phyloP scores from a whole-genome alignment of 2,113 vertebrate genomes.

The Rhinolophus ferrumequinum region DNA sequence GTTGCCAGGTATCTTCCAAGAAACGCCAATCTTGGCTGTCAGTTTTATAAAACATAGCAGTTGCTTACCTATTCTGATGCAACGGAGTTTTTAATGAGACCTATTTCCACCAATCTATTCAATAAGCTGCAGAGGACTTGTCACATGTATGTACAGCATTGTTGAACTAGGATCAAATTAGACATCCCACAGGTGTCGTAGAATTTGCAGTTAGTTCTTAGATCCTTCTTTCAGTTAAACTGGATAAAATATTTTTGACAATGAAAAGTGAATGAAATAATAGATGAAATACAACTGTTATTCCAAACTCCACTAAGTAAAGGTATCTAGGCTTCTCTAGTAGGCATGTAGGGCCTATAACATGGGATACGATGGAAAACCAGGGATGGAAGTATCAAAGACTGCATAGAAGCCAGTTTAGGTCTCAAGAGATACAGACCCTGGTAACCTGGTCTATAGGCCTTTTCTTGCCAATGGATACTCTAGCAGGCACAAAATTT shows the following conservation, averaged over 20 bases:
- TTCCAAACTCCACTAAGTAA: not conserved
- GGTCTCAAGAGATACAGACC: not conserved
- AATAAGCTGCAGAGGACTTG: not conserved
- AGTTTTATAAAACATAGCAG: not conserved
- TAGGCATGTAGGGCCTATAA: not conserved
- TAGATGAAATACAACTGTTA: not conserved
- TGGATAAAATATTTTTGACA: not conserved
- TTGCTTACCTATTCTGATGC: not conserved
- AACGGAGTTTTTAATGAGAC: slow-evolving; percentile 1
- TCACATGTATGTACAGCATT: not conserved
- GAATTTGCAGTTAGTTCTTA: not conserved
- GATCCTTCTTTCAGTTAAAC: not conserved
- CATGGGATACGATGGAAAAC: not conserved
- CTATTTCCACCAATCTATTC: not conserved
- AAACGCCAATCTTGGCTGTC: not conserved
- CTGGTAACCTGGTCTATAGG: not conserved
- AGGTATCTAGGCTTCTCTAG: not conserved
- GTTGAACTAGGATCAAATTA: not conserved
- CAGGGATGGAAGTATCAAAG: not conserved
- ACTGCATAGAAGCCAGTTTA: not conserved
- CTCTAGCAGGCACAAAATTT: not conserved
- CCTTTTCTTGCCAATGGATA: not conserved
- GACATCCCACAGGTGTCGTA: not conserved
- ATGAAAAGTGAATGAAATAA: slow-evolving; percentile 19
- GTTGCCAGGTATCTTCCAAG: not conserved